Conservation (phyloP, 2,888 invertebrate genomes). For the Sussaba pulchella region DNA sequence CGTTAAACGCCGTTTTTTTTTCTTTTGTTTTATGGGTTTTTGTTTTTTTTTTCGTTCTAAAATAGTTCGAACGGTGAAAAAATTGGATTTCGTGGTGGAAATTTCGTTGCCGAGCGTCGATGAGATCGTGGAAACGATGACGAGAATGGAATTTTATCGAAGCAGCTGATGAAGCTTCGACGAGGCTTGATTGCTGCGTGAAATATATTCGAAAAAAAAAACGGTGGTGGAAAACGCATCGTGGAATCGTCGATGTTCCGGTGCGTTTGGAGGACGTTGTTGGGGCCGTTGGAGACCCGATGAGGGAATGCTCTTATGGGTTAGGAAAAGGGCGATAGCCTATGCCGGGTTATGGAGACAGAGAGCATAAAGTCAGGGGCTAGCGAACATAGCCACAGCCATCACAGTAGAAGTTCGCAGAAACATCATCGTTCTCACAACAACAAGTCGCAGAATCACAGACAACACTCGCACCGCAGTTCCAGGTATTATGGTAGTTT, state of each 20-base stretch:
- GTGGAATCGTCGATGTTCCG: slow-evolving; percentile 6
- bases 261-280: slow-evolving; percentile 47
- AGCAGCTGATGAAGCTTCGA: slow-evolving; percentile 40
- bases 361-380: slow-evolving; percentile 95
- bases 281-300: slow-evolving; percentile 63
- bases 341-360: slow-evolving; percentile 91
- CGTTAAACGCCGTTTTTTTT: not conserved
- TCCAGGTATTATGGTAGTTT: slow-evolving; percentile 86
- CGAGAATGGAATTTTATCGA: slow-evolving; percentile 15
- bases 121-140: no score
- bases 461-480: slow-evolving; percentile 89
- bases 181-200: not conserved
- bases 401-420: slow-evolving; percentile 80
- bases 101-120: no score
- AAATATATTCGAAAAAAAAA: not conserved
- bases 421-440: slow-evolving; percentile 80
- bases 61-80: no score
- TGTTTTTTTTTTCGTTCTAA: not conserved
- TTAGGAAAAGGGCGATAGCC: slow-evolving; percentile 85
- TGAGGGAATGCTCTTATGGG: slow-evolving; percentile 82
- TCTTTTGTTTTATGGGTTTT: not conserved
- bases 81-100: not conserved
- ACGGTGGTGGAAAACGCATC: not conserved
- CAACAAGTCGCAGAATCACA: slow-evolving; percentile 85
- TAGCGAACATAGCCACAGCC: slow-evolving; percentile 92